Conservation (phyloP, 2,113 vertebrate genomes). For the Anguilla rostrata region DNA sequence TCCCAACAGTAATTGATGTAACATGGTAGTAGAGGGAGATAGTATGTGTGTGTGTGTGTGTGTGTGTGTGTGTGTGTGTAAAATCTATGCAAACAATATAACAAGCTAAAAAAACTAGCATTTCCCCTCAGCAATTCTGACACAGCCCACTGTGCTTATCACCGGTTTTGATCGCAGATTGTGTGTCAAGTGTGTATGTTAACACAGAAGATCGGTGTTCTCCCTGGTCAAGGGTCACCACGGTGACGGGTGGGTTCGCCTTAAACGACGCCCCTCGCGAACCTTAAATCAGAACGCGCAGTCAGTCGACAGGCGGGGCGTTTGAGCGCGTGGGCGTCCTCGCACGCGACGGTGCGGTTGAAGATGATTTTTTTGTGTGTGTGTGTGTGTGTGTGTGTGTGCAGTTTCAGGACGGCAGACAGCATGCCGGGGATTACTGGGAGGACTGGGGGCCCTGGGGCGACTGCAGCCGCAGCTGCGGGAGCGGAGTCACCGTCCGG, state of each 20-base stretch:
- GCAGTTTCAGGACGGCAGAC: slow-evolving; percentile 42
- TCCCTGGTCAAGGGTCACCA: neutral
- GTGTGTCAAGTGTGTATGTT: neutral
- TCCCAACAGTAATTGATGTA: too few species aligned
- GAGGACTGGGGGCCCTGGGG: slow-evolving; percentile 82
- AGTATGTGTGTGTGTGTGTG: too few species aligned
- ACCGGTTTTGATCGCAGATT: neutral
- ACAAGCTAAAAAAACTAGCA: too few species aligned
- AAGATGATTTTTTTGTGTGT: neutral
- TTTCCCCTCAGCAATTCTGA: neutral
- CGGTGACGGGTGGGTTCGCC: neutral
- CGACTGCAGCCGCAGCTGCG: slow-evolving; percentile 88
- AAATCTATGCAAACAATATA: too few species aligned
- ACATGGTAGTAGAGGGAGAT: too few species aligned
- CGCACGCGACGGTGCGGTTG: neutral
- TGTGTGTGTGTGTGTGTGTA: too few species aligned
- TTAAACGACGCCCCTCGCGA: neutral
- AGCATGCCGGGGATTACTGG: slow-evolving; percentile 73
- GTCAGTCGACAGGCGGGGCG: neutral
- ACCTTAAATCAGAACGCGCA: neutral
- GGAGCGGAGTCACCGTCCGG: slow-evolving; percentile 78
- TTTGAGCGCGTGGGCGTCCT: neutral
- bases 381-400: neutral
- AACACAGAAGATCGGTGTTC: neutral
- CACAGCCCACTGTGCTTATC: neutral